Evolutionary conservation across 2,797 vertebrate genomes (phyloP), one percentile per base, ranked within the genome.

Genomic region (Enteromius paludinosus): DNA sequence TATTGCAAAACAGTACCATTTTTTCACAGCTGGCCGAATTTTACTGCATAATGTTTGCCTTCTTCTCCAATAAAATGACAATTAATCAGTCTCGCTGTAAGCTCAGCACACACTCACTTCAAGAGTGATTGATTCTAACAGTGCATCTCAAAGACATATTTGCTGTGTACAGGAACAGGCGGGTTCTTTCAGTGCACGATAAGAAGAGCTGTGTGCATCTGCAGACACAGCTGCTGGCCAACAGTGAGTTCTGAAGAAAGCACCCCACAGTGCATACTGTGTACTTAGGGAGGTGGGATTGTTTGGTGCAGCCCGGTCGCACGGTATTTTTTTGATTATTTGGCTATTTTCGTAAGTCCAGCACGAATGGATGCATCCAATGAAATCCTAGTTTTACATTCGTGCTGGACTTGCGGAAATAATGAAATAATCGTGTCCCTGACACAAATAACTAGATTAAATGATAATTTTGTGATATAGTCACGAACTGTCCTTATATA

Each of bases 201-300:
- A 52, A 52, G 18, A 14, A 7, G 45, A 12, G 49, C 10, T 41
- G 30, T 7, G 15, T 69, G 15, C n/a, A 69, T 25, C 15, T 66
- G 17, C 15, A 81, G 15, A 35, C 35, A 59, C 81, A 79, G 59
- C 20, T 28, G 35, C n/a, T 78, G 28, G 43, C 33, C 47, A 79
- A 47, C 66, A 52, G 64, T 65, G n/a, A 75, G 45, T 71, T 68
- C 28, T 64, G 56, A 74, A 28, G 38, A 78, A 81, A 76, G 17
- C 17, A n/a, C 20, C 20, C 52, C 68, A 33, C 33, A 59, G 41
- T 49, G 56, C 47, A 7, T 45, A 64, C 10, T 83, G 74, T 84
- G 66, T 88, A 64, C 62, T 54, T 59, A 73, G 79, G 25, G 56
- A 56, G 75, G 79, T 59, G 49, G 69, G 64, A 54, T 65, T 43